Percentiles rank a stretch among this genome's conserved stretches.
These are phyloP conservation scores for Chanos chanos DNA, from an alignment of 2,797 vertebrate genomes.

Conservation along the genomic window DNA sequence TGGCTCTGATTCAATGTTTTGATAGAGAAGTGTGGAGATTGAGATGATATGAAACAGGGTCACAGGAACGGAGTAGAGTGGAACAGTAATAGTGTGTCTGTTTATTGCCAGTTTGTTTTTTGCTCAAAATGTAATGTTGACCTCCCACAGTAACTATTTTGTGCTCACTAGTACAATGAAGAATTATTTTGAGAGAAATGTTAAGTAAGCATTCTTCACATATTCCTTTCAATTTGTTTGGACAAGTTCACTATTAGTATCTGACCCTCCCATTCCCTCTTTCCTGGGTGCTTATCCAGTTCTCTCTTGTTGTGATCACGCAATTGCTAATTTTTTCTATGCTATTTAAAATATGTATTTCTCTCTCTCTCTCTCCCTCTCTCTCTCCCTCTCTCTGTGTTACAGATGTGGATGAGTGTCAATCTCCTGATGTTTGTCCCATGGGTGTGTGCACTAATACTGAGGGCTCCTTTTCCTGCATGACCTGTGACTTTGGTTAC, in stretches of 20 bases:
- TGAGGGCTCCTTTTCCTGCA: slow-evolving; percentile 69
- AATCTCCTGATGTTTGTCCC: slow-evolving; percentile 57
- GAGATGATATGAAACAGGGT: slow-evolving; percentile 28
- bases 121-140: slow-evolving; percentile 1
- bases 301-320: no score
- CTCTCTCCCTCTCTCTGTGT: background rate
- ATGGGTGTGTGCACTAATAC: slow-evolving; percentile 66
- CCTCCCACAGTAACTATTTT: slow-evolving; percentile 1
- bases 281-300: no score
- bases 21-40: slow-evolving; percentile 32
- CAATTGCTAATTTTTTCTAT: no score
- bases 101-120: no score
- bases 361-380: background rate
- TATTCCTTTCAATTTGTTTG: no score
- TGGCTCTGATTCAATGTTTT: slow-evolving; percentile 20
- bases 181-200: background rate
- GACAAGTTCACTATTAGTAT: no score
- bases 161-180: background rate
- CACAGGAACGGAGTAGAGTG: slow-evolving; percentile 1
- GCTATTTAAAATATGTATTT: no score
- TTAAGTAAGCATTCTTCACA: no score
- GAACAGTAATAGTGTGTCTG: no score
- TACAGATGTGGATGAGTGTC: slow-evolving; percentile 69
- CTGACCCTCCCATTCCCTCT: no score
- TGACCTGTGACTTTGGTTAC: slow-evolving; percentile 63